Conservation (phyloP, 2,797 vertebrate genomes). For the Cyclura pinguis region DNA sequence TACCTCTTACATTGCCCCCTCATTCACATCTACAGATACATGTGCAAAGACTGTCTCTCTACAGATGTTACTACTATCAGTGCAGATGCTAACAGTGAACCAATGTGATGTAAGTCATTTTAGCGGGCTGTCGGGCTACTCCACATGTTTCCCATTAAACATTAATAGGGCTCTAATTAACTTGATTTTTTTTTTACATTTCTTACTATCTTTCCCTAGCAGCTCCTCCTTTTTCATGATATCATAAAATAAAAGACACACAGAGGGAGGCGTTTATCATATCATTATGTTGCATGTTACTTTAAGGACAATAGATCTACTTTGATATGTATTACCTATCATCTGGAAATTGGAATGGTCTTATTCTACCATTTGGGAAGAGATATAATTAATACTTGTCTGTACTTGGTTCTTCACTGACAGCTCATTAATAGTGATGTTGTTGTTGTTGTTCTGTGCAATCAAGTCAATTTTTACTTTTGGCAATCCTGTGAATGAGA, state of each 20-base stretch:
- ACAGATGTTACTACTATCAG: not conserved
- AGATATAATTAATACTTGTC: constrained; percentile 43
- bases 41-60: not conserved
- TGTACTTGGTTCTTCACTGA: constrained; percentile 50
- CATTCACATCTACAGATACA: not conserved
- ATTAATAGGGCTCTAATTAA: not conserved
- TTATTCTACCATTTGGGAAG: constrained; percentile 65
- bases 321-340: constrained; percentile 63
- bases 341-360: constrained; percentile 65
- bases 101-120: not conserved
- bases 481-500: too few species aligned
- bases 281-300: constrained; percentile 67
- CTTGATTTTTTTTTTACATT: not conserved
- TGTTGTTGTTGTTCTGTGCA: too few species aligned
- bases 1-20: too few species aligned
- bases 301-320: constrained; percentile 61
- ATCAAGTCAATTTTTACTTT: too few species aligned
- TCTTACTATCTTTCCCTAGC: constrained; percentile 32
- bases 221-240: constrained; percentile 50
- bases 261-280: constrained; percentile 57
- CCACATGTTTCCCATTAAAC: not conserved
- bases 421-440: constrained; percentile 32
- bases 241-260: constrained; percentile 40
- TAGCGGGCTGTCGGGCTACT: not conserved
- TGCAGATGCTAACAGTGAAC: not conserved